These are phyloP conservation scores for Plagodis dolabraria DNA, from an alignment of 2,888 invertebrate species.

Conservation along the genomic window DNA sequence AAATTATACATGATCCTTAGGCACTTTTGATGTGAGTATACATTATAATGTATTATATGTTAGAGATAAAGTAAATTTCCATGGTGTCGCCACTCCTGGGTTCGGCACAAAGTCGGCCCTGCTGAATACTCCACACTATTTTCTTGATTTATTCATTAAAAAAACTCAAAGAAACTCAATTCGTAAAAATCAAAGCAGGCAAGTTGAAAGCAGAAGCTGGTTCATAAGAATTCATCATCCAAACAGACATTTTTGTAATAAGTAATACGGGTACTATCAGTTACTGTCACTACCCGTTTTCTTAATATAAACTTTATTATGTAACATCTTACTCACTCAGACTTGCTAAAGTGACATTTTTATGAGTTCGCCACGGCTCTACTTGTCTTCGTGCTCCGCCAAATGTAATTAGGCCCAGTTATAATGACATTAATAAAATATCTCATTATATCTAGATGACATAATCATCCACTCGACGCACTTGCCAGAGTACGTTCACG, in stretches of 20 bases:
- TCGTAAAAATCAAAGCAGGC: no score
- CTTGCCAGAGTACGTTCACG: slow-evolving; percentile 31
- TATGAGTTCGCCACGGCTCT: slow-evolving; percentile 31
- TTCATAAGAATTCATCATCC: background rate
- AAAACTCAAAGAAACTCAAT: no score
- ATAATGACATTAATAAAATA: slow-evolving; percentile 33
- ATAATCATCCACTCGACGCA: slow-evolving; percentile 12
- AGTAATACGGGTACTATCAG: slow-evolving; percentile 5
- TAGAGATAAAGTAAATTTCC: no score
- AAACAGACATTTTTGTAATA: background rate
- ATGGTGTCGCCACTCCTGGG: no score
- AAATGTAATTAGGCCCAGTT: slow-evolving; percentile 31
- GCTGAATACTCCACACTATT: no score
- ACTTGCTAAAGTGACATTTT: slow-evolving; percentile 32
- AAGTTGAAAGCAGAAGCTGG: no score
- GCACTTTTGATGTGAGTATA: no score
- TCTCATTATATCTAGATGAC: slow-evolving; percentile 12
- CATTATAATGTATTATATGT: no score
- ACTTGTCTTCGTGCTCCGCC: slow-evolving; percentile 26
- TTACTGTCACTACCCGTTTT: slow-evolving; percentile 8
- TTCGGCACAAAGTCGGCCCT: no score
- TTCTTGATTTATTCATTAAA: no score
- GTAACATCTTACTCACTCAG: slow-evolving; percentile 18
- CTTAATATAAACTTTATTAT: slow-evolving; percentile 9
- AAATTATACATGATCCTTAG: no score